phyloP scores from a whole-genome alignment of 2,888 invertebrate genomes.

The Diaprepes abbreviatus region DNA sequence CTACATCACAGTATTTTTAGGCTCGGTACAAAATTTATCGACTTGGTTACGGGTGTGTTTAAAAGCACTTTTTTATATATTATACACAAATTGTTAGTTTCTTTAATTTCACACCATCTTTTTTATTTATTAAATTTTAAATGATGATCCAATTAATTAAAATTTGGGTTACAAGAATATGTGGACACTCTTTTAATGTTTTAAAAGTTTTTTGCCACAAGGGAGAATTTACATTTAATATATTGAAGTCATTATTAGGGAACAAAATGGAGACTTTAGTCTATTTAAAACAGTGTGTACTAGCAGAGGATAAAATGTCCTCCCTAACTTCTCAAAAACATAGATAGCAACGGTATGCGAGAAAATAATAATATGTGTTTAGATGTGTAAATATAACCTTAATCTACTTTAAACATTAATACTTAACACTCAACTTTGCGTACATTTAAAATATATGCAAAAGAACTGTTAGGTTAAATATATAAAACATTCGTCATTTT shows the following conservation, averaged over 20 bases:
- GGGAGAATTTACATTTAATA: slow-evolving; percentile 15
- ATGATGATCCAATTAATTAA: neutral
- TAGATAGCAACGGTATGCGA: neutral
- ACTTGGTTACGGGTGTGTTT: too few relatives aligned
- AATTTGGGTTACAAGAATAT: neutral
- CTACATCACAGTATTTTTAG: too few relatives aligned
- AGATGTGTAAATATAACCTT: slow-evolving; percentile 5
- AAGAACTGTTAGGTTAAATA: slow-evolving; percentile 10
- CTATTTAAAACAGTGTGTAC: slow-evolving; percentile 2
- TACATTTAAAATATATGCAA: neutral
- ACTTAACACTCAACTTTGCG: neutral
- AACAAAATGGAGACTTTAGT: slow-evolving; percentile 15
- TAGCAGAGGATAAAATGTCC: neutral
- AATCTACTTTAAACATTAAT: neutral
- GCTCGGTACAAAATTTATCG: too few relatives aligned
- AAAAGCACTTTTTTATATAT: too few relatives aligned
- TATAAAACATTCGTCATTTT: neutral
- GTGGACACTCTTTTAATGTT: slow-evolving; percentile 12
- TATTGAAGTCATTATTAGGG: slow-evolving; percentile 5
- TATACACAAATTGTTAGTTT: too few relatives aligned
- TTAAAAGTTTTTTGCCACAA: slow-evolving; percentile 10
- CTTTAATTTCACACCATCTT: too few relatives aligned
- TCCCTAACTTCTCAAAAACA: neutral
- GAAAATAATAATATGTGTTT: slow-evolving; percentile 4
- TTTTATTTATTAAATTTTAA: neutral